Base-by-base conservation (phyloP, 1,140 invertebrate species). In the Drosophila rhopaloa region DNA sequence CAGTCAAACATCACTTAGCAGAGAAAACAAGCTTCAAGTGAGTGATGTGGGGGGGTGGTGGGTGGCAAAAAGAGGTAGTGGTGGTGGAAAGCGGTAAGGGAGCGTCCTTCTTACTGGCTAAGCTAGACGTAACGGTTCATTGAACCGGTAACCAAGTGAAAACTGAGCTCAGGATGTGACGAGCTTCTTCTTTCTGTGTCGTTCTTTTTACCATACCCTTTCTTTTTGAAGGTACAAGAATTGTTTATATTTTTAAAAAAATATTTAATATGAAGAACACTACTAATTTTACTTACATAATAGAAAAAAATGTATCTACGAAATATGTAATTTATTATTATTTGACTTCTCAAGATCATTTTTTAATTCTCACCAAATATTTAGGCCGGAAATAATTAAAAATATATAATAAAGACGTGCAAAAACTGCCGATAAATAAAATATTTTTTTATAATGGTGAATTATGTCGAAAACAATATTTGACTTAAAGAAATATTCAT, bases 101-200 rank as follows among this genome's bases (percentile, higher is more conserved):
- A 43, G 38, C 48, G 51, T 71, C 44, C 67, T 71, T 70, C 67
- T 71, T 50, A 37, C 43, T 66, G 71, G 77, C 72, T 83, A 65
- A 84, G 76, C 76, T 65, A 84, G 81, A 84, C 81, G 72, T 73
- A 73, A 77, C 62, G 81, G 81, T 84, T 84, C 81, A 84, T 65
- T 84, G 81, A 84, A 84, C 79, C 79, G 79, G 62, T 77, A 72
- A 73, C 79, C 62, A 71, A 66, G 66, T 54, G 48, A 61, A 77
- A 81, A 80, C 60, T 60, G 29, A 77, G 74, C 79, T 78, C 55
- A 77, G 76, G 38, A 75, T 61, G 59, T 54, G 32, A 50, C 48
- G 37, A 70, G 65, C 67, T 58, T 71, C 48, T 56, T 70, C 35
- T 53, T 71, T 40, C 66, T 29, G 67, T 70, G 43, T 48, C 19